Evolutionary conservation across 2,797 vertebrate species (phyloP), one percentile per base, ranked within the genome.

Genomic region (Platalea minor): DNA sequence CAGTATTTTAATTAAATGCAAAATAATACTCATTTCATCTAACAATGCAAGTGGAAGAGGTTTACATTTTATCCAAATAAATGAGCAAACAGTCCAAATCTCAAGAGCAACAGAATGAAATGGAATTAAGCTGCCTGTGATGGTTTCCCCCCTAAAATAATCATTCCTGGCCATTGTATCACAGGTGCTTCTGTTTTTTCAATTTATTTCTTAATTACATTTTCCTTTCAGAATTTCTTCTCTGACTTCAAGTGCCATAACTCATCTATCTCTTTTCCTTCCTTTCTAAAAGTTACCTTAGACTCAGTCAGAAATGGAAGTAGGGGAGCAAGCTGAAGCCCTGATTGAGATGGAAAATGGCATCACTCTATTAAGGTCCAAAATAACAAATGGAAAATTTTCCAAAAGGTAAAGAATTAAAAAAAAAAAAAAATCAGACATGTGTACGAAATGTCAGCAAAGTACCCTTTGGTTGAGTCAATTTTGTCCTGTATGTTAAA

Each of bases 201-300:
- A 94, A 91, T 97, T 94, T 91, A 87, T 95, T 95, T 95, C 93
- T 96, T 96, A 93, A 95, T 96, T 96, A 67, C 72, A 88, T 97
- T 96, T 94, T 89, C 82, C 91, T 92, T 86, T 95, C 85, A 69
- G 77, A 89, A 35, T 85, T 83, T 90, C 91, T 79, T 31, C 45
- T 83, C 54, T 6, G 4, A 63, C 60, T 95, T 96, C 91, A 93
- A 54, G 43, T 96, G 92, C n/a, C 85, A 87, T 93, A 95, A 97
- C 75, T 95, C 75, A 91, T 96, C 85, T 74, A 25, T 74, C 64
- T 94, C 72, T 72, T 69, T 85, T 79, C 53, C 50, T 93, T 93
- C 78, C 76, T 76, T 89, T 89, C 69, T 79, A 43, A 68, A 86
- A 78, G 67, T 92, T 96, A 91, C 78, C 73, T 90, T 84, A n/a